Percentiles rank a stretch among this genome's conserved stretches.
phyloP scores from a whole-genome alignment of 2,113 vertebrate species.

The Sialia sialis region DNA sequence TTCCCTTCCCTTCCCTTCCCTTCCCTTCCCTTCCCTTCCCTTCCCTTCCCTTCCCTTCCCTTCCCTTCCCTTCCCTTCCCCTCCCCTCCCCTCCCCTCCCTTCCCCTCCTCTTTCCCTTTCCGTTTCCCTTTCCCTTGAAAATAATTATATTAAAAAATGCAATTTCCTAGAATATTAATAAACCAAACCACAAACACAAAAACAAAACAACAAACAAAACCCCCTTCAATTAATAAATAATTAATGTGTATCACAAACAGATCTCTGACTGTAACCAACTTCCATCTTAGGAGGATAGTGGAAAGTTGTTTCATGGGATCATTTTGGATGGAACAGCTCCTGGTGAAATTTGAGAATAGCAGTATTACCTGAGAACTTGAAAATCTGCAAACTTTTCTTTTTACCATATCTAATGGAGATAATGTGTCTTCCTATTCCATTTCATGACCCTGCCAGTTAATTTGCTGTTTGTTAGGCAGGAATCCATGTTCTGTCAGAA shows the following conservation, averaged over 20 bases:
- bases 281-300: neutral
- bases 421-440: neutral
- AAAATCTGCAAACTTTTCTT: neutral
- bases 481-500: neutral
- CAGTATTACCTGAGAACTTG: neutral
- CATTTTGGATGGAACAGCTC: neutral
- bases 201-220: neutral
- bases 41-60: neutral
- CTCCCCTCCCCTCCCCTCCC: too few species aligned
- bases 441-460: neutral
- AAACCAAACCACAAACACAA: neutral
- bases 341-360: neutral
- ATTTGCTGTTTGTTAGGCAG: neutral
- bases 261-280: neutral
- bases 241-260: neutral
- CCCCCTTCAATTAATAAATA: neutral
- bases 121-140: too few species aligned
- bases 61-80: neutral
- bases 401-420: neutral
- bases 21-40: neutral
- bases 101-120: neutral
- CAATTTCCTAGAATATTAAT: neutral
- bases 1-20: neutral
- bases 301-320: neutral
- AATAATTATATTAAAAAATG: neutral